phyloP scores from a whole-genome alignment of 2,797 vertebrate species.

The Nasua narica region DNA sequence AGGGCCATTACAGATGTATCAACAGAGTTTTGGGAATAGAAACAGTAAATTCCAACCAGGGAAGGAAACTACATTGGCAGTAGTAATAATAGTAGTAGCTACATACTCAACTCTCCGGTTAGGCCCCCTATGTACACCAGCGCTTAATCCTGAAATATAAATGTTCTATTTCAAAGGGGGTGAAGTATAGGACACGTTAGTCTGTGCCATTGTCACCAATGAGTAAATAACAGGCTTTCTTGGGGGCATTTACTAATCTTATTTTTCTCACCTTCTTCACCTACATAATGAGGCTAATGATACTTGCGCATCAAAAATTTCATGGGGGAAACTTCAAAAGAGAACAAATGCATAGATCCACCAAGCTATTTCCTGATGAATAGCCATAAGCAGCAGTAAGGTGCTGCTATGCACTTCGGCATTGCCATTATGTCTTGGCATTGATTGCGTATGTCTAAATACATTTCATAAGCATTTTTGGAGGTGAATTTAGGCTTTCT shows the following conservation, averaged over 20 bases:
- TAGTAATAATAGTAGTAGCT: slow-evolving; percentile 7
- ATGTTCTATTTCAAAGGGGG: not conserved
- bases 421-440: not conserved
- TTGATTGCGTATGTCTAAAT: slow-evolving; percentile 10
- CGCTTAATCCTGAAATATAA: not conserved
- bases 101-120: not conserved
- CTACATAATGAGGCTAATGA: not conserved
- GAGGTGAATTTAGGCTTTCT: slow-evolving; percentile 34
- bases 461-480: slow-evolving; percentile 46
- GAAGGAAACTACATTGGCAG: slow-evolving; percentile 14
- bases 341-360: not conserved
- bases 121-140: not conserved
- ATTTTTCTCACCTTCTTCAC: not conserved
- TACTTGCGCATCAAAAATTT: not conserved
- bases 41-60: not conserved
- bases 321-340: not conserved
- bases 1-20: not conserved
- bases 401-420: not conserved
- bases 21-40: not conserved
- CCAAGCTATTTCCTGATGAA: not conserved
- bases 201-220: not conserved
- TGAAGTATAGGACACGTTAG: not conserved
- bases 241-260: not conserved
- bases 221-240: not conserved
- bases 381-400: not conserved